Evolutionary conservation across 2,113 vertebrate genomes (phyloP).

Genomic region (Lagopus leucura): DNA sequence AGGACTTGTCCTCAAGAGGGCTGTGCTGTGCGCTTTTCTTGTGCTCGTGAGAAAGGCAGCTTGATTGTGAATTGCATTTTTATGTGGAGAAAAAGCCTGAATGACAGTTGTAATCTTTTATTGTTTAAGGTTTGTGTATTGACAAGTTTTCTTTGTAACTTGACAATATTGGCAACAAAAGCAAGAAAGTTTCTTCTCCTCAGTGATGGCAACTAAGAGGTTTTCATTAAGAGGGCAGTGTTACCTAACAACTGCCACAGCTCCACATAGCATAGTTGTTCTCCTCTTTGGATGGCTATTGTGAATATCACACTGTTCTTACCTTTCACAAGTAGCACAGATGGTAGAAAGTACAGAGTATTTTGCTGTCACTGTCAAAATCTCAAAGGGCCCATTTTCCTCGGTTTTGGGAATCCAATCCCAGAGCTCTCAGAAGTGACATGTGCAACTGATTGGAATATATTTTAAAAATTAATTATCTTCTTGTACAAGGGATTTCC

Average conservation of each 20-base stretch:
- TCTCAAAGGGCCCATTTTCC: neutral
- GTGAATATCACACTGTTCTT: neutral
- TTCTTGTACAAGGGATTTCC: fast-evolving
- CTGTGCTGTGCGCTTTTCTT: neutral
- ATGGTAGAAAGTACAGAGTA: neutral
- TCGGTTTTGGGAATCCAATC: neutral
- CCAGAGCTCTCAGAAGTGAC: neutral
- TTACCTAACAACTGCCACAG: neutral
- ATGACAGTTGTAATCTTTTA: neutral
- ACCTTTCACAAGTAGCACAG: neutral
- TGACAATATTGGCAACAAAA: neutral
- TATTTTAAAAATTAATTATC: neutral
- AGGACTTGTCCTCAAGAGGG: neutral
- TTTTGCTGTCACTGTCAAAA: neutral
- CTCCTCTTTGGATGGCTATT: neutral
- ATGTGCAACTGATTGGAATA: neutral
- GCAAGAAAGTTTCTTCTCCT: neutral
- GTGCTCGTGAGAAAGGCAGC: neutral
- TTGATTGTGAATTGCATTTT: neutral
- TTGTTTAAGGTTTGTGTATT: neutral
- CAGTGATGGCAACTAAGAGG: neutral
- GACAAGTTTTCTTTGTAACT: neutral
- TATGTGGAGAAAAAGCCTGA: neutral
- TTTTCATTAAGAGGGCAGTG: fast-evolving
- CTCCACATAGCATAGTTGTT: neutral